phyloP scores from a whole-genome alignment of 2,888 invertebrate genomes.

The Protophormia terraenovae region DNA sequence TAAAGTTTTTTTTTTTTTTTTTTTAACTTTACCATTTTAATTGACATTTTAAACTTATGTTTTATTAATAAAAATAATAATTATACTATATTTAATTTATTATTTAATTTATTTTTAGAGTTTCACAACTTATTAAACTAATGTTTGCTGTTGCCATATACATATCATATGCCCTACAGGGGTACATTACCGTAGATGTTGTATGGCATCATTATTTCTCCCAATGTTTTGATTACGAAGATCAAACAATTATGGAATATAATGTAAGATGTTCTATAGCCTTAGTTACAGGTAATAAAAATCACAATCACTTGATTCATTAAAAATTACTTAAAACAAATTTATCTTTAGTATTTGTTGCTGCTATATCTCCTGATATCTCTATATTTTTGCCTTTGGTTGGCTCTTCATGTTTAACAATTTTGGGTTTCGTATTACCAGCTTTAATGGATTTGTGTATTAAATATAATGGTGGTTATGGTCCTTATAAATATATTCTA shows the following conservation, averaged over 20 bases:
- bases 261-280: constrained; percentile 87
- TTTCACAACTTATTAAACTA: constrained; percentile 88
- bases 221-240: constrained; percentile 44
- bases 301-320: too few species aligned
- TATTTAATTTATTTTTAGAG: constrained; percentile 83
- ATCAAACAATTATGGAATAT: constrained; percentile 83
- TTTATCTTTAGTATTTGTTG: constrained; percentile 77
- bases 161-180: constrained; percentile 95
- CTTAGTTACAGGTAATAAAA: constrained; percentile 83
- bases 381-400: constrained; percentile 94
- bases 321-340: too few species aligned
- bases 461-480: constrained; percentile 82
- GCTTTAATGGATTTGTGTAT: constrained; percentile 92
- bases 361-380: constrained; percentile 91
- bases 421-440: constrained; percentile 94
- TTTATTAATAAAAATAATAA: too few species aligned
- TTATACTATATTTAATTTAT: background rate
- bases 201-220: constrained; percentile 85
- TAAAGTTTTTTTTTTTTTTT: too few species aligned
- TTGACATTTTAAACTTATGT: too few species aligned
- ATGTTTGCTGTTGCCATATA: constrained; percentile 93
- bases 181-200: constrained; percentile 97
- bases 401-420: constrained; percentile 94
- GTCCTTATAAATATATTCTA: constrained; percentile 55
- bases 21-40: too few species aligned